Percentiles rank a stretch among this genome's conserved stretches.
These are phyloP conservation scores for Petromus typicus DNA, from an alignment of 2,113 vertebrate genomes.

Conservation along the genomic window DNA sequence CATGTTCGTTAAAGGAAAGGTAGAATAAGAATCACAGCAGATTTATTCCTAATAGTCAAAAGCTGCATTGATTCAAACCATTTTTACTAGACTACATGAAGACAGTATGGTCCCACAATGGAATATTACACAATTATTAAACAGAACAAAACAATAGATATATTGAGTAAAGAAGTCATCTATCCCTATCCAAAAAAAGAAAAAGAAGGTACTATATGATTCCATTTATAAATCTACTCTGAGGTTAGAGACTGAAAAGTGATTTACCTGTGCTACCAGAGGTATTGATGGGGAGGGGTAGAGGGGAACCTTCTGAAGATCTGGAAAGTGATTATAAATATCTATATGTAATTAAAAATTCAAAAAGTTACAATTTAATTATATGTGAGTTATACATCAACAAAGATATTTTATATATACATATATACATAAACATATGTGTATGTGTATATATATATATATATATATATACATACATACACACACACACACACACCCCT, in stretches of 20 bases:
- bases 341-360: neutral
- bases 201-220: neutral
- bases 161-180: neutral
- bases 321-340: neutral
- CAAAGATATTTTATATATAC: too few relatives aligned
- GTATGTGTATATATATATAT: too few relatives aligned
- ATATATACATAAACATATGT: too few relatives aligned
- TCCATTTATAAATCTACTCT: neutral
- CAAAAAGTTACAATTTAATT: neutral
- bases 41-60: conserved; percentile 3
- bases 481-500: too few relatives aligned
- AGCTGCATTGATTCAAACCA: conserved; percentile 3
- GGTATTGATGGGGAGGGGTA: neutral
- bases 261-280: neutral
- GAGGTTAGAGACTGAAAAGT: neutral
- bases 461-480: too few relatives aligned
- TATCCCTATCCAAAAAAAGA: neutral
- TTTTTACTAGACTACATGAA: conserved; percentile 23
- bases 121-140: neutral
- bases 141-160: neutral
- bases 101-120: neutral
- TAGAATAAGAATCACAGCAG: neutral
- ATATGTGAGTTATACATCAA: neutral
- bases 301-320: neutral
- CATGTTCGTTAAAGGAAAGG: neutral